Evolutionary conservation across 2,797 vertebrate genomes (phyloP).

Genomic region (Apodemus agrarius): DNA sequence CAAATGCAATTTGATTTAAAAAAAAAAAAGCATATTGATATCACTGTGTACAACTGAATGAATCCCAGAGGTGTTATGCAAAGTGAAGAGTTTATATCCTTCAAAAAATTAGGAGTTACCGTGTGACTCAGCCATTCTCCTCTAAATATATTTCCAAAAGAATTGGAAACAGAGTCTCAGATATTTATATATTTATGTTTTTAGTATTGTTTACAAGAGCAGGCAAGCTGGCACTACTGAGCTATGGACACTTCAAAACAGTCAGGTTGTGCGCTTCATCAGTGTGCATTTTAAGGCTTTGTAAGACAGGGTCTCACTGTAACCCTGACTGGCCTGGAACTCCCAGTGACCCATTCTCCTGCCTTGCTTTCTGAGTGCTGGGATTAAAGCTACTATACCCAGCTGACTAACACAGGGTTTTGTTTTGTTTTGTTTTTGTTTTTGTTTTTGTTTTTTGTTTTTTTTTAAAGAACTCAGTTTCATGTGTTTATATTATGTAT

Average conservation of each 20-base stretch:
- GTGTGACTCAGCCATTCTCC: neutral
- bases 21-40: constrained; percentile 10
- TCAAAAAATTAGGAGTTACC: constrained; percentile 46
- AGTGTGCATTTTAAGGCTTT: neutral
- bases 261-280: neutral
- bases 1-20: neutral
- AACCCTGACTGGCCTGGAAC: neutral
- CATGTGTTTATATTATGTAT: constrained; percentile 2
- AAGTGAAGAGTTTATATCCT: constrained; percentile 13
- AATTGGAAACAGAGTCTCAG: neutral
- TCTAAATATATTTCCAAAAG: constrained; percentile 2
- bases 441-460: no score
- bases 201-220: neutral
- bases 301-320: neutral
- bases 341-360: neutral
- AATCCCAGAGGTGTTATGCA: constrained; percentile 9
- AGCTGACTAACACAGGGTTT: neutral
- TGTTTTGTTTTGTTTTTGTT: no score
- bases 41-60: neutral
- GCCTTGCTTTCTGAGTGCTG: neutral
- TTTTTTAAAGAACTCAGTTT: neutral
- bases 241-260: neutral
- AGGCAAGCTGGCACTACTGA: neutral
- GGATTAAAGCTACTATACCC: neutral
- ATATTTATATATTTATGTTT: neutral